Evolutionary conservation across 1,140 invertebrate species (phyloP), one percentile per base, ranked within the genome.

Genomic region (Brachionus koreanus): DNA sequence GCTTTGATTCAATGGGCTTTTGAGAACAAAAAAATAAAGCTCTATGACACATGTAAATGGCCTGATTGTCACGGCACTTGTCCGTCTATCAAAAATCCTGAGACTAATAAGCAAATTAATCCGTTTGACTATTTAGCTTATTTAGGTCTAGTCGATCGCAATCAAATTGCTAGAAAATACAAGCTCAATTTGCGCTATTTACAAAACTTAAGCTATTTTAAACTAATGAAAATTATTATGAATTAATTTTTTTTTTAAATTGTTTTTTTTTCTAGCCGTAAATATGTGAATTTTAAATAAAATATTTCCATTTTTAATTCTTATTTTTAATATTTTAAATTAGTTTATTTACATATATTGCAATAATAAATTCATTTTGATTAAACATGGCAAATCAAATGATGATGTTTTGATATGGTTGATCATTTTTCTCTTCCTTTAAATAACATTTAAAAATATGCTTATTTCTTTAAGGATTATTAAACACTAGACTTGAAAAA

Each of bases 151-250:
- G 16, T 57, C 5, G 39, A 61, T 46, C 19, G n/a, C 2, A 74
- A 74, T 43, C 9, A 46, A 25, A 46, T 74, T 25, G 33, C 67
- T 16, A 5, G 2, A 5, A 39, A 72, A 39, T 9, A 39, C 3
- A 74, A 74, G 5, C 25, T 74, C 3, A 46, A 9, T 46, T 3
- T 29, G 23, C 4, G 5, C 2, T 46, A 25, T 46, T 19, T 46
- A 9, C 19, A 74, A 74, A 74, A 74, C 10, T 13, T 74, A 7
- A 74, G 23, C 23, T 74, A 74, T 74, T 49, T 46, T 74, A 74
- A 74, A 46, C 23, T 74, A 23, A 74, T 74, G 69, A 74, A 74
- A 25, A 23, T 74, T 42, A 19, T 69, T 16, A 69, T 69, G 65
- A 16, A 19, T 7, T 69, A 69, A 39, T 37, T 39, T 39, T 69